A percentile compares a stretch with the other conserved stretches of the same genome.
These are phyloP conservation scores for Antedon mediterranea DNA, from an alignment of 53 echinoderm and acorn worm species.

Conservation along the genomic window DNA sequence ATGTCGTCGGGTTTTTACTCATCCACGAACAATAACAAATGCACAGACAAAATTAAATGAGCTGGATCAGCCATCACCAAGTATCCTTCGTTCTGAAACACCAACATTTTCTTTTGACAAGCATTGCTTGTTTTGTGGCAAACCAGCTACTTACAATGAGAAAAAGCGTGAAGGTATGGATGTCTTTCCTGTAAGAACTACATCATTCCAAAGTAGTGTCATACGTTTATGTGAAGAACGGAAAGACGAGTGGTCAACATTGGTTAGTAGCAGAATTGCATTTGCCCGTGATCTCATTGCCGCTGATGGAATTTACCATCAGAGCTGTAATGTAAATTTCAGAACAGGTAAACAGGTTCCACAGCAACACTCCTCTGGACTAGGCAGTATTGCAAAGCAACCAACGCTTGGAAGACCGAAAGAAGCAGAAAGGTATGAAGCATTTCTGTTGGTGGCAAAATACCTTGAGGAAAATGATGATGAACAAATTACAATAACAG, in stretches of 20 bases:
- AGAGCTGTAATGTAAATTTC: constrained; percentile 31
- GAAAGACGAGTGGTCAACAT: constrained; percentile 21
- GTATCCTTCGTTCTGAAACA: constrained; percentile 3
- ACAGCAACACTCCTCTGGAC: neutral
- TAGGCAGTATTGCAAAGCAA: neutral
- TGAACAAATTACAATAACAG: constrained; percentile 3
- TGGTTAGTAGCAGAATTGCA: constrained; percentile 9
- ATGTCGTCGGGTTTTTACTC: constrained; percentile 11
- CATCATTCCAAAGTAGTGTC: constrained; percentile 7
- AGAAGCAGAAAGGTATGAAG: neutral
- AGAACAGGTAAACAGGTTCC: constrained; percentile 15
- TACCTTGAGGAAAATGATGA: constrained; percentile 6
- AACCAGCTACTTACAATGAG: too few species aligned
- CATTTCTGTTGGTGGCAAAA: neutral
- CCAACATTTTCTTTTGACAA: neutral
- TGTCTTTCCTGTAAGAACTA: too few species aligned
- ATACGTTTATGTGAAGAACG: constrained; percentile 8
- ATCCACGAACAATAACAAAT: constrained; percentile 4
- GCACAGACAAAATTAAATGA: constrained; percentile 1
- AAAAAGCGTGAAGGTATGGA: too few species aligned
- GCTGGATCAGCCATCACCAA: constrained; percentile 4
- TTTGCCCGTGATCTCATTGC: constrained; percentile 25
- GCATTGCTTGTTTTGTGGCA: too few species aligned
- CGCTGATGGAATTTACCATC: constrained; percentile 28
- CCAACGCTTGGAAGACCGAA: neutral